Conservation (phyloP, 1,140 invertebrate genomes). For the Copidosoma floridanum region DNA sequence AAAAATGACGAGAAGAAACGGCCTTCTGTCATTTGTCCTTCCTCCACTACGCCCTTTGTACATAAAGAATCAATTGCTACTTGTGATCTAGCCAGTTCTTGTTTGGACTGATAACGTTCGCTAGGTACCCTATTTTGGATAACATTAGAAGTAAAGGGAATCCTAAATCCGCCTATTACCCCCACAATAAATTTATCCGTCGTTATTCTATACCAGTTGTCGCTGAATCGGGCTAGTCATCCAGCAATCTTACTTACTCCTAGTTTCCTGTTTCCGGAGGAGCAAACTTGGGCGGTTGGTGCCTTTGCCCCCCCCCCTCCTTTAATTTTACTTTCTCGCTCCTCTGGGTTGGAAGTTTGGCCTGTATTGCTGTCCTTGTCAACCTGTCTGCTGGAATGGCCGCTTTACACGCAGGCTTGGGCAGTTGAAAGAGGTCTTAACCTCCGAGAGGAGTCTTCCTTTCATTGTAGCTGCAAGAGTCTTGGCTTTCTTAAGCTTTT, state of each 20-base stretch:
- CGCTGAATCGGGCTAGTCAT: slow-evolving; percentile 26
- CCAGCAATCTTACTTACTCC: slow-evolving; percentile 3
- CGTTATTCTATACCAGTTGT: slow-evolving; percentile 25
- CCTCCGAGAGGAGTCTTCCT: background rate
- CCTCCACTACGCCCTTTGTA: slow-evolving; percentile 14
- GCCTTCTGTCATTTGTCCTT: background rate
- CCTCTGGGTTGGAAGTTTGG: background rate
- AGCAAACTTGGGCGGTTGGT: no score
- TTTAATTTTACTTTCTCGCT: background rate
- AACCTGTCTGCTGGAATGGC: no score
- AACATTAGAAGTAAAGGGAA: slow-evolving; percentile 17
- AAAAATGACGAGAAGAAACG: slow-evolving; percentile 26
- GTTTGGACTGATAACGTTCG: no score
- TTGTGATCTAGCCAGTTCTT: background rate
- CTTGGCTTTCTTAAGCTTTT: background rate
- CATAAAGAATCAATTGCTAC: background rate
- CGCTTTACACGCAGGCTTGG: no score
- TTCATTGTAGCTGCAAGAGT: no score
- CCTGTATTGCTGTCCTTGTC: no score
- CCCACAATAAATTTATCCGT: slow-evolving; percentile 21
- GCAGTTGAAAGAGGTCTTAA: background rate
- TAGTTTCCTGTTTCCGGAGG: background rate
- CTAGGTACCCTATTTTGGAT: background rate
- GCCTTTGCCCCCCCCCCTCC: no score
- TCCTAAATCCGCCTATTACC: slow-evolving; percentile 25